Conservation (phyloP, 2,113 vertebrate genomes). For the Otocyon megalotis region DNA sequence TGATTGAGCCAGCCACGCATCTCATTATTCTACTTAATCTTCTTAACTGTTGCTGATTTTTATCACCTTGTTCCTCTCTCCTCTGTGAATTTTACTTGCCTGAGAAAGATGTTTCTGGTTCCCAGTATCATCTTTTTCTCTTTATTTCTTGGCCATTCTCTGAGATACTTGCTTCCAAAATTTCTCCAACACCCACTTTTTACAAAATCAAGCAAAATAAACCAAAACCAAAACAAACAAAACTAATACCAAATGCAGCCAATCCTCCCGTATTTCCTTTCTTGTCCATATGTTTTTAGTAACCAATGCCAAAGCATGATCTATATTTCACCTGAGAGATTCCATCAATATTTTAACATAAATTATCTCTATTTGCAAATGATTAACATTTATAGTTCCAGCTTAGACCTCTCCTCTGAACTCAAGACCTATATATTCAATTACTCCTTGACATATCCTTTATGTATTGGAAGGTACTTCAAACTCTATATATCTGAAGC, state of each 20-base stretch:
- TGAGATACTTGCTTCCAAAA: background rate
- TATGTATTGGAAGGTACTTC: background rate
- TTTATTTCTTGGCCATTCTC: background rate
- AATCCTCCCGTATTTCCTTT: background rate
- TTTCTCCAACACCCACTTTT: background rate
- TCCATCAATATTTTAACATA: background rate
- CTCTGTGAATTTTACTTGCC: background rate
- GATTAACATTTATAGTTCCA: background rate
- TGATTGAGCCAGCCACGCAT: background rate
- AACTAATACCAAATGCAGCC: background rate
- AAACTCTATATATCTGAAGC: background rate
- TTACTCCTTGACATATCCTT: background rate
- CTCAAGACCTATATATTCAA: background rate
- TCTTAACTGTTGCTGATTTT: background rate
- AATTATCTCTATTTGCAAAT: background rate
- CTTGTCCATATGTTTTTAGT: background rate
- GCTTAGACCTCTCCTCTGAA: background rate
- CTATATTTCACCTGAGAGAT: background rate
- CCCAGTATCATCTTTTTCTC: background rate
- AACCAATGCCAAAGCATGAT: background rate
- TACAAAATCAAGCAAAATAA: background rate
- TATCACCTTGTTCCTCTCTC: background rate
- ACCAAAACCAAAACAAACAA: background rate
- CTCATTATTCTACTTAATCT: background rate
- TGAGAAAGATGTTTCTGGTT: background rate